Percentiles rank a stretch among this genome's conserved stretches.
Evolutionary conservation across 2,888 invertebrate genomes (phyloP).

Genomic region (Scaptomyza cyrtandrae): DNA sequence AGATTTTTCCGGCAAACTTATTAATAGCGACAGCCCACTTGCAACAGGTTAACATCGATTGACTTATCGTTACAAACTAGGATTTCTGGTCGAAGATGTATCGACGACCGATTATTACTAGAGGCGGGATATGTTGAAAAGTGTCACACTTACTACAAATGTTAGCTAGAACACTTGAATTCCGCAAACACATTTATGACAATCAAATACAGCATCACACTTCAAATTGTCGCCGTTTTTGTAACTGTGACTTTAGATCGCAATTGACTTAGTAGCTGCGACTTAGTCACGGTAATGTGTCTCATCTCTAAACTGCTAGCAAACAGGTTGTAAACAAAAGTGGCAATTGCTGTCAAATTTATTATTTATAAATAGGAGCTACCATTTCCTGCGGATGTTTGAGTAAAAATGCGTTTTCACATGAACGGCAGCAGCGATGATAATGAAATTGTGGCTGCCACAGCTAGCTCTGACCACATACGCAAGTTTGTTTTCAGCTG

Average conservation of each 20-base stretch:
- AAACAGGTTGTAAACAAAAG: constrained; percentile 72
- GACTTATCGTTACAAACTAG: background rate
- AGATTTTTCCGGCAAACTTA: constrained; percentile 10
- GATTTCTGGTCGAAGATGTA: background rate
- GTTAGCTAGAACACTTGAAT: background rate
- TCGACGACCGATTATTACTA: constrained; percentile 11
- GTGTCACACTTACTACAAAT: background rate
- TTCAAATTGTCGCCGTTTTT: too few relatives aligned
- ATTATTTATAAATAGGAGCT: constrained; percentile 31
- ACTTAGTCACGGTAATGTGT: background rate
- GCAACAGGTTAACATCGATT: constrained; percentile 15
- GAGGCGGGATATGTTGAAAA: background rate
- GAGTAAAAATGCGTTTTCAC: constrained; percentile 83
- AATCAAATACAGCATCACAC: background rate
- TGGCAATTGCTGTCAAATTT: constrained; percentile 16
- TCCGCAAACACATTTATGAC: background rate
- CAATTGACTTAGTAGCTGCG: too few relatives aligned
- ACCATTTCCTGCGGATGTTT: constrained; percentile 27
- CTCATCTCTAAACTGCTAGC: constrained; percentile 36
- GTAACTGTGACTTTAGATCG: constrained; percentile 19
- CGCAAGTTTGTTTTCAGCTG: constrained; percentile 92
- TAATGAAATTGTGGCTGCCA: constrained; percentile 56
- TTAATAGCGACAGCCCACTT: constrained; percentile 34
- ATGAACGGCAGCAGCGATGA: constrained; percentile 86
- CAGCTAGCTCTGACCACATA: constrained; percentile 87